Base-by-base conservation (phyloP, 2,888 invertebrate species). In the Zygogramma bicolorata region DNA sequence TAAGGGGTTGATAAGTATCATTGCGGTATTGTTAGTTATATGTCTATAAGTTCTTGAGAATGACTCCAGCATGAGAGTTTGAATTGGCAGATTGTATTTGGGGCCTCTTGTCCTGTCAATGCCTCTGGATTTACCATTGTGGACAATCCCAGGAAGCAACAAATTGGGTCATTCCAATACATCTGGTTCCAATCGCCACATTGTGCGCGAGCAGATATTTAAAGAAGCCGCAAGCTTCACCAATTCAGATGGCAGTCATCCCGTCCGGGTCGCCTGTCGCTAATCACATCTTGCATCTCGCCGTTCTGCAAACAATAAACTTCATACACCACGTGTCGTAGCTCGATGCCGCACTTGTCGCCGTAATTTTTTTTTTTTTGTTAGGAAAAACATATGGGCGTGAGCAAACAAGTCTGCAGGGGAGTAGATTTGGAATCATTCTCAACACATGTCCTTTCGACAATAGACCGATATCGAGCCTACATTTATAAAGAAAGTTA, bases 271-370 rank as follows among this genome's bases (percentile, higher is more conserved):
- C 42, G 42, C 1, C 53, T 53, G 53, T 53, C 25, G 25, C 53
- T 25, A 25, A 53, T 53, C 22, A 53, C 22, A 25, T 53, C 22
- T 22, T 53, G 25, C 22, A 25, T 53, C 22, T 22, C 25, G 10
- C n/a, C 53, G 53, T 53, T 53, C 53, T 53, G 53, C 53, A 53
- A 53, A 53, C 53, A 53, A 53, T 53, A 27, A 27, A 53, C 27
- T 53, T 15, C 13, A 53, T 27, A 8, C 20, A 46, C 46, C 46
- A 46, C 46, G 46, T 46, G 46, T 46, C 46, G 20, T 46, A 46
- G 46, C 8, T 46, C 13, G 46, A 46, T 46, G 46, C 46, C 20
- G 46, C 46, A 46, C 46, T 46, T 46, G 46, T 46, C 15, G 46
- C 46, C 46, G 46, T 46, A n/a, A n/a, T n/a, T n/a, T n/a, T n/a